phyloP scores from a whole-genome alignment of 2,797 vertebrate genomes.

The Sarcophilus harrisii region DNA sequence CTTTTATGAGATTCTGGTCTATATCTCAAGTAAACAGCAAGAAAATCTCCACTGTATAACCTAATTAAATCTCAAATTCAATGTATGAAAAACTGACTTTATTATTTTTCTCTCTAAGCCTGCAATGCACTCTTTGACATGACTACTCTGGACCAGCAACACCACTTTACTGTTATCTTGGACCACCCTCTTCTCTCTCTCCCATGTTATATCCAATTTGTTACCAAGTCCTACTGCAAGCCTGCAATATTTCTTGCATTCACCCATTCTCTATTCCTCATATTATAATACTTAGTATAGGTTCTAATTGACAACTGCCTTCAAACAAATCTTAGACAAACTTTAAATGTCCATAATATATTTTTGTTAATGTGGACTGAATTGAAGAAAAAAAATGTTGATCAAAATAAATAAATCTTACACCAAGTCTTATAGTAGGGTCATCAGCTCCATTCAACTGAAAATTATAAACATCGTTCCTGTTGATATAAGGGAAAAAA shows the following conservation, averaged over 20 bases:
- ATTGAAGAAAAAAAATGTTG: background rate
- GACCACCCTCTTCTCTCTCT: background rate
- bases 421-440: conserved; percentile 85
- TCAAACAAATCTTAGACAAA: background rate
- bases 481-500: conserved; percentile 79
- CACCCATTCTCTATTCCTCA: background rate
- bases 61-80: background rate
- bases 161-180: background rate
- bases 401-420: conserved; percentile 82
- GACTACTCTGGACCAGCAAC: background rate
- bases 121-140: background rate
- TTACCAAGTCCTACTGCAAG: background rate
- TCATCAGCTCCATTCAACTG: conserved; percentile 83
- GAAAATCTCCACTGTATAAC: background rate
- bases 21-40: background rate
- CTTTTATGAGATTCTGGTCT: background rate
- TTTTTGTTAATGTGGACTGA: background rate
- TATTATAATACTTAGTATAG: background rate
- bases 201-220: background rate
- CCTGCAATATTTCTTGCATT: background rate
- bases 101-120: background rate
- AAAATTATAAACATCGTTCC: conserved; percentile 92
- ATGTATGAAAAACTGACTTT: background rate
- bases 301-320: background rate
- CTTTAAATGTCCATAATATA: background rate